phyloP scores from a whole-genome alignment of 2,113 vertebrate species.

The Oreochromis tanganicae region DNA sequence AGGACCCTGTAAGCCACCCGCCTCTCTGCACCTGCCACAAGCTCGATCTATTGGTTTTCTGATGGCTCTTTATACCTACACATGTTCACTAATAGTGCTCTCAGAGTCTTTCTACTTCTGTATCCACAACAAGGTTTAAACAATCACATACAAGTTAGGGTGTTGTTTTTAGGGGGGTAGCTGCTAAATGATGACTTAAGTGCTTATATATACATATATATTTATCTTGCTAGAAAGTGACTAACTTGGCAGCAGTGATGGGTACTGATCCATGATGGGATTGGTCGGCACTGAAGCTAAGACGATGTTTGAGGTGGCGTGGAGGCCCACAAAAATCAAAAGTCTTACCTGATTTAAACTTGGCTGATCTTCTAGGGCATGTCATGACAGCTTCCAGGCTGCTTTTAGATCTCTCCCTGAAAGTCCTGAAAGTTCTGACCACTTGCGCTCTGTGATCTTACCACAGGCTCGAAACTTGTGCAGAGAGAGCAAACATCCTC shows the following conservation, averaged over 20 bases:
- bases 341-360: background rate
- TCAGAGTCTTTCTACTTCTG: background rate
- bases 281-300: background rate
- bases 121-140: background rate
- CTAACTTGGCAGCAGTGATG: background rate
- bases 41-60: background rate
- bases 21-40: background rate
- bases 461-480: background rate
- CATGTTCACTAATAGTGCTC: background rate
- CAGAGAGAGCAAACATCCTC: background rate
- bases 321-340: background rate
- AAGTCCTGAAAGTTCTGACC: background rate
- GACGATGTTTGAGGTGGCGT: background rate
- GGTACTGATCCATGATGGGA: background rate
- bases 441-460: background rate
- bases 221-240: background rate
- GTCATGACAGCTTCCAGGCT: background rate
- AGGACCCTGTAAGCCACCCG: background rate
- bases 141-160: background rate
- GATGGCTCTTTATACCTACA: background rate
- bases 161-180: background rate
- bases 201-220: background rate
- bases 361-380: background rate
- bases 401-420: background rate
- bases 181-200: background rate